A percentile compares a stretch with the other conserved stretches of the same genome.
phyloP scores from a whole-genome alignment of 2,797 vertebrate genomes.

The Thunnus albacares region DNA sequence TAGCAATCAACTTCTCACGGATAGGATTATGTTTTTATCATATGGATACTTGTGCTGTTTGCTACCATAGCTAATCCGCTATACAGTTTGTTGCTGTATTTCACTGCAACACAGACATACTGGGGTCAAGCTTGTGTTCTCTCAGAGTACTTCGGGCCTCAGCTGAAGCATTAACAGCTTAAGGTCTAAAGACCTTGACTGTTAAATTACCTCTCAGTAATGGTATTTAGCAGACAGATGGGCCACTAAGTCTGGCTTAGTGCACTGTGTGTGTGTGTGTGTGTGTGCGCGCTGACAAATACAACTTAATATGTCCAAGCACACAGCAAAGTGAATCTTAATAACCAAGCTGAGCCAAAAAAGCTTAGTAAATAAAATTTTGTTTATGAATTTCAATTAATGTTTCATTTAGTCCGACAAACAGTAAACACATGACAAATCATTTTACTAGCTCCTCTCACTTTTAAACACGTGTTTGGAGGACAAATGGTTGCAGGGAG shows the following conservation, averaged over 20 bases:
- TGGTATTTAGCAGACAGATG: slow-evolving; percentile 72
- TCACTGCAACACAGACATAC: slow-evolving; percentile 29
- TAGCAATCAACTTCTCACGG: neutral
- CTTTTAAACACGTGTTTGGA: neutral
- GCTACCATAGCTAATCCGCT: slow-evolving; percentile 14
- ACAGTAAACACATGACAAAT: neutral
- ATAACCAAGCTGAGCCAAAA: slow-evolving; percentile 9
- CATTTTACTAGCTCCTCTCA: neutral
- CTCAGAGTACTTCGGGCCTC: slow-evolving; percentile 44
- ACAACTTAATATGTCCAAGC: slow-evolving; percentile 17
- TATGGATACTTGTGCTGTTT: slow-evolving; percentile 25
- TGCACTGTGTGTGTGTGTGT: slow-evolving; percentile 9
- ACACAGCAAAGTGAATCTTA: slow-evolving; percentile 11
- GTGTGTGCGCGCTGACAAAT: neutral
- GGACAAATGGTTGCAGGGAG: neutral
- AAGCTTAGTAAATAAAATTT: neutral
- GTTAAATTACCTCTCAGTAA: slow-evolving; percentile 76
- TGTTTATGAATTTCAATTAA: neutral
- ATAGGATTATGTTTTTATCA: slow-evolving; percentile 32
- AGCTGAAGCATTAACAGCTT: slow-evolving; percentile 74
- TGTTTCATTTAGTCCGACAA: slow-evolving; percentile 1
- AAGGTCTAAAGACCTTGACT: slow-evolving; percentile 64
- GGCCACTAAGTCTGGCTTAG: slow-evolving; percentile 60
- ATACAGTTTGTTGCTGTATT: slow-evolving; percentile 26
- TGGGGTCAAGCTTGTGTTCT: slow-evolving; percentile 45